Evolutionary conservation across 2,113 vertebrate genomes (phyloP).

Genomic region (Mixornis gularis): DNA sequence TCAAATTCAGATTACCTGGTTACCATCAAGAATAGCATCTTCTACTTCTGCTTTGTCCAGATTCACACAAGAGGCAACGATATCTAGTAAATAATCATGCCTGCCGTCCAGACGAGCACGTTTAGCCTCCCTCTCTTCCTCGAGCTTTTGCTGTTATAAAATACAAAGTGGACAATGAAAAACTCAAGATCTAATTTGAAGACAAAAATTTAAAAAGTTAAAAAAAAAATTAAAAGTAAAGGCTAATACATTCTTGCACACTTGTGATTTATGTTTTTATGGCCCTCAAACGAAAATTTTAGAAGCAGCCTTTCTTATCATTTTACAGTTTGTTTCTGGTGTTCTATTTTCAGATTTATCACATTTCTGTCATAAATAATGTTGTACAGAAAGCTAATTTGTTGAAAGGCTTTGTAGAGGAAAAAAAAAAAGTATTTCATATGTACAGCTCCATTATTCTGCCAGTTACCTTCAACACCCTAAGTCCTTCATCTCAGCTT

Average conservation of each 20-base stretch:
- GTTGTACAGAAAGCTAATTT: neutral
- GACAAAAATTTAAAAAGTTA: neutral
- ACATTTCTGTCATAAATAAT: neutral
- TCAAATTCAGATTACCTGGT: constrained; percentile 73
- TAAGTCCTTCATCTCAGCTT: neutral
- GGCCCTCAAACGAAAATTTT: neutral
- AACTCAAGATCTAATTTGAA: neutral
- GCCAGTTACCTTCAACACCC: neutral
- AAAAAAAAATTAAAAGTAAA: neutral
- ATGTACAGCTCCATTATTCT: neutral
- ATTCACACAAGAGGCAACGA: constrained; percentile 80
- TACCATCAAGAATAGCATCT: constrained; percentile 87
- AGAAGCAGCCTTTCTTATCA: neutral
- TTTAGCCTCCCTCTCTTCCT: constrained; percentile 89
- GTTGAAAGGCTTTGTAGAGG: neutral
- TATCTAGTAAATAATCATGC: constrained; percentile 85
- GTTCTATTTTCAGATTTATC: neutral
- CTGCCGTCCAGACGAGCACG: constrained; percentile 82
- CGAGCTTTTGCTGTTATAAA: constrained; percentile 85
- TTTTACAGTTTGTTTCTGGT: neutral
- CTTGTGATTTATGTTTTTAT: neutral
- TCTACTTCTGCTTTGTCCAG: constrained; percentile 86
- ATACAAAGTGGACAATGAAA: neutral
- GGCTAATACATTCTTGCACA: neutral
- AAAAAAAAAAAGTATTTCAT: neutral